Conservation (phyloP, 2,888 invertebrate genomes). For the Argyresthia goedartella region DNA sequence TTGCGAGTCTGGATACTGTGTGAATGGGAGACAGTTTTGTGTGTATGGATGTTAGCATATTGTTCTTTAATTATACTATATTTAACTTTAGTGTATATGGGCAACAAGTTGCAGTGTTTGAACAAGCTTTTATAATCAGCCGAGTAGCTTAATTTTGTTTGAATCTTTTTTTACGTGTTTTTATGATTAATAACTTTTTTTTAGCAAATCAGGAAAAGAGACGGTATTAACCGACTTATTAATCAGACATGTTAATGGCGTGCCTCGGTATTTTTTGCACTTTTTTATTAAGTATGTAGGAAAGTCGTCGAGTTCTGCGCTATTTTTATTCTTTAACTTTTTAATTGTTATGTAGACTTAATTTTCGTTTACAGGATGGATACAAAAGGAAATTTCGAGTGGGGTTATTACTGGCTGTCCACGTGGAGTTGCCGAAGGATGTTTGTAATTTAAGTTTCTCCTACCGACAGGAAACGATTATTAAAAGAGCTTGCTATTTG, state of each 20-base stretch:
- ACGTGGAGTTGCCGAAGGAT: background rate
- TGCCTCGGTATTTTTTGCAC: slow-evolving; percentile 2
- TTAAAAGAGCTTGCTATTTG: background rate
- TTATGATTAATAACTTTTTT: too few species aligned
- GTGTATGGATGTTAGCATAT: too few species aligned
- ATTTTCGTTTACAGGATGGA: background rate
- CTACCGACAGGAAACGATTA: background rate
- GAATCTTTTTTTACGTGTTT: too few species aligned
- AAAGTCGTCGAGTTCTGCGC: slow-evolving; percentile 7
- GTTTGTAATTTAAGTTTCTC: background rate
- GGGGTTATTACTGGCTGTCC: background rate
- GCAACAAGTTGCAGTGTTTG: too few species aligned
- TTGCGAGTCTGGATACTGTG: too few species aligned
- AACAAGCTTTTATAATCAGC: too few species aligned
- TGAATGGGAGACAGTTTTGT: too few species aligned
- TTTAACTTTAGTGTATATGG: too few species aligned
- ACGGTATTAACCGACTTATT: too few species aligned
- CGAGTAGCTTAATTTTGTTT: too few species aligned
- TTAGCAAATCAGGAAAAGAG: too few species aligned
- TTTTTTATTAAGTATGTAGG: slow-evolving; percentile 6
- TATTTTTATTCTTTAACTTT: slow-evolving; percentile 8
- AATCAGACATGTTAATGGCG: slow-evolving; percentile 2
- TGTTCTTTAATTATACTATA: too few species aligned
- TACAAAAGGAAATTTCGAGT: background rate
- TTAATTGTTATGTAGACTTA: slow-evolving; percentile 2